These are phyloP conservation scores for Yponomeuta sedellus DNA, from an alignment of 2,888 invertebrate genomes.

Conservation along the genomic window DNA sequence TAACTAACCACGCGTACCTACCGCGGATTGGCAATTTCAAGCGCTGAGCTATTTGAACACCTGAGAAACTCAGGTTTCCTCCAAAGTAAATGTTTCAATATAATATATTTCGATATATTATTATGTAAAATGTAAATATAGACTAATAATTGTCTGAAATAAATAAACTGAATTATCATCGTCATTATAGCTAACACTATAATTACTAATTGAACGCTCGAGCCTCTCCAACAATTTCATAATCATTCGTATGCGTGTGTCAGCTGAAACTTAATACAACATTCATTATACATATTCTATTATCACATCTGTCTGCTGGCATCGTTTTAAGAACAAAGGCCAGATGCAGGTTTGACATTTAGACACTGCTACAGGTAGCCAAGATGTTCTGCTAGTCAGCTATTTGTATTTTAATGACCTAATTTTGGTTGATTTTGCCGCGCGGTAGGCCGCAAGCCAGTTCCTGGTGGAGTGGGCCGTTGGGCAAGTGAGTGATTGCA, in stretches of 20 bases:
- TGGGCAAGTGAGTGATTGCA: too few relatives aligned
- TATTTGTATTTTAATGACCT: constrained; percentile 17
- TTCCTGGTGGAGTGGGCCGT: not conserved
- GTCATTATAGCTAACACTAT: not conserved
- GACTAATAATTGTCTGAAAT: too few relatives aligned
- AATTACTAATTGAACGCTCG: not conserved
- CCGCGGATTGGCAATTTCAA: too few relatives aligned
- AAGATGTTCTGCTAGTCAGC: constrained; percentile 9
- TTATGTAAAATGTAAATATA: too few relatives aligned
- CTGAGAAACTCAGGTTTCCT: too few relatives aligned
- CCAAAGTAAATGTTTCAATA: too few relatives aligned
- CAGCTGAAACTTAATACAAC: not conserved
- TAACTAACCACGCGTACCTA: too few relatives aligned
- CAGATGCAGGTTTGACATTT: constrained; percentile 18
- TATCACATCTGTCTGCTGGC: constrained; percentile 14
- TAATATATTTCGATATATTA: too few relatives aligned
- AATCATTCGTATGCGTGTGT: not conserved
- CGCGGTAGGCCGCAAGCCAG: not conserved
- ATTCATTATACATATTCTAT: constrained; percentile 9
- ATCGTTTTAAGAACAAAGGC: constrained; percentile 13
- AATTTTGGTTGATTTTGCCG: constrained; percentile 9
- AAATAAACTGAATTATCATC: too few relatives aligned
- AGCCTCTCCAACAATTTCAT: not conserved
- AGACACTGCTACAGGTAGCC: constrained; percentile 11
- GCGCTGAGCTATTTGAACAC: too few relatives aligned